Evolutionary conservation across 2,888 invertebrate genomes (phyloP).

Genomic region (Hirtodrosophila trivittata): DNA sequence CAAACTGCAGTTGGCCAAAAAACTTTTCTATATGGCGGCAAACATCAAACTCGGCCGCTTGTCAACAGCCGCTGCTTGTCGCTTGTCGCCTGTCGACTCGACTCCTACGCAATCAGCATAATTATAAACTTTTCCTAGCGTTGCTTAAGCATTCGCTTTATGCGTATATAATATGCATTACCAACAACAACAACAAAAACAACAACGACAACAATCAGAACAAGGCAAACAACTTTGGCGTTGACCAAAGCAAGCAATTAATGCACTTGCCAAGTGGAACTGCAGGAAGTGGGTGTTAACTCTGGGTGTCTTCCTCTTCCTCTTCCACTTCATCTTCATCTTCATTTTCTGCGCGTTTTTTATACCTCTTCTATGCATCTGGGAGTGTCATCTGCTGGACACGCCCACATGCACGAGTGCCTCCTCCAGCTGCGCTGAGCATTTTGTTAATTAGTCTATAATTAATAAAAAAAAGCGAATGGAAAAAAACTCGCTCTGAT

Average conservation of each 20-base stretch:
- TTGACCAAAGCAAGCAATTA: slow-evolving; percentile 59
- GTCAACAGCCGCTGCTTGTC: slow-evolving; percentile 22
- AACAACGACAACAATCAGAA: slow-evolving; percentile 11
- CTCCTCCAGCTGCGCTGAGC: slow-evolving; percentile 39
- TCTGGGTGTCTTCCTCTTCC: neutral
- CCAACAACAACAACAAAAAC: slow-evolving; percentile 4
- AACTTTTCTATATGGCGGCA: slow-evolving; percentile 14
- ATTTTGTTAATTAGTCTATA: slow-evolving; percentile 75
- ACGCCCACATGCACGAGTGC: slow-evolving; percentile 71
- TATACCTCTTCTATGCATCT: slow-evolving; percentile 4
- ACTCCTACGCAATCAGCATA: slow-evolving; percentile 74
- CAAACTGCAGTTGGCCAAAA: slow-evolving; percentile 13
- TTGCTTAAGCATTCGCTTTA: slow-evolving; percentile 62
- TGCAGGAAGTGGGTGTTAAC: neutral
- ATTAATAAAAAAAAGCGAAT: slow-evolving; percentile 51
- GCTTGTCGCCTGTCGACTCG: slow-evolving; percentile 31
- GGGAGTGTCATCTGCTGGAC: slow-evolving; percentile 44
- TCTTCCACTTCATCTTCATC: slow-evolving; percentile 12
- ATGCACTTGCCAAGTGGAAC: slow-evolving; percentile 58
- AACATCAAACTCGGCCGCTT: slow-evolving; percentile 51
- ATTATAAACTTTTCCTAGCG: slow-evolving; percentile 77
- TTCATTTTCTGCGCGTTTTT: neutral
- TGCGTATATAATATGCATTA: slow-evolving; percentile 46
- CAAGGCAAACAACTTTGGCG: slow-evolving; percentile 49
- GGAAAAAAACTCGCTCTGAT: slow-evolving; percentile 41